phyloP scores from a whole-genome alignment of 2,888 invertebrate genomes.

The Lasioglossum oenotherae region DNA sequence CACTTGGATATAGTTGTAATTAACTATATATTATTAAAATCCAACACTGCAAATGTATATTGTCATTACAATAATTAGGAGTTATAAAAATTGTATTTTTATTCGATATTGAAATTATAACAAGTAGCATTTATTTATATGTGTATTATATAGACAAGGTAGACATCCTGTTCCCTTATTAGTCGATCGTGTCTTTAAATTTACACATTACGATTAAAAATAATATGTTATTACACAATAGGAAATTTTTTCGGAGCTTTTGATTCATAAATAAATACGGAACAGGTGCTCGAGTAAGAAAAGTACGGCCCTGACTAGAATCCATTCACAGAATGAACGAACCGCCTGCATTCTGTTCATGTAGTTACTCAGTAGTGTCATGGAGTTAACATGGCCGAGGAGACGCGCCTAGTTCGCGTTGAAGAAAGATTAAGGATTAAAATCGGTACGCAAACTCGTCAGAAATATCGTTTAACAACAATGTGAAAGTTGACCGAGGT shows the following conservation, averaged over 20 bases:
- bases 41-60: not conserved
- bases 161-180: not conserved
- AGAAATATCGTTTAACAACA: slow-evolving; percentile 37
- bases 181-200: not conserved
- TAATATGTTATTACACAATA: not conserved
- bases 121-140: not conserved
- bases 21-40: not conserved
- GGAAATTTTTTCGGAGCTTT: not conserved
- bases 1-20: not conserved
- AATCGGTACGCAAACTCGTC: slow-evolving; percentile 89
- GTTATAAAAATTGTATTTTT: not conserved
- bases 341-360: slow-evolving; percentile 77
- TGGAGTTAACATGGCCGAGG: slow-evolving; percentile 97
- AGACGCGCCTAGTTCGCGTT: slow-evolving; percentile 95
- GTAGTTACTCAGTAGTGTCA: slow-evolving; percentile 85
- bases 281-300: slow-evolving; percentile 27
- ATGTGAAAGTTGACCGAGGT: slow-evolving; percentile 22
- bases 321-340: slow-evolving; percentile 81
- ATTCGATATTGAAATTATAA: not conserved
- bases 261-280: slow-evolving; percentile 8
- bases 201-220: not conserved
- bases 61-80: not conserved
- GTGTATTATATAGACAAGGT: not conserved
- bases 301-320: slow-evolving; percentile 74
- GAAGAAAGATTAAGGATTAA: slow-evolving; percentile 97